These are phyloP conservation scores for Nemotelus nigrinus DNA, from an alignment of 2,888 invertebrate genomes.

Conservation along the genomic window DNA sequence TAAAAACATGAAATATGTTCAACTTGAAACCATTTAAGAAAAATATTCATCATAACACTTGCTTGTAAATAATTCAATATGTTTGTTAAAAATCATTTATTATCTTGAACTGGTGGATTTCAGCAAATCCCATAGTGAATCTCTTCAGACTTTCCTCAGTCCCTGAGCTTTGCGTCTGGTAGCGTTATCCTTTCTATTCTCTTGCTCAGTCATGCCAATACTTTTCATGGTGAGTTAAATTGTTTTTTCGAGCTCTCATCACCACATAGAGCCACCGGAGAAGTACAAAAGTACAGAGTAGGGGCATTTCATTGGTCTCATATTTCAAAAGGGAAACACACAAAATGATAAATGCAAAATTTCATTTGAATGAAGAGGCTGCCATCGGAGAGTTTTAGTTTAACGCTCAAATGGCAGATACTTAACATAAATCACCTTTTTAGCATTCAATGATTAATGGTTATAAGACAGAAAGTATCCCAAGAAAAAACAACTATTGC, in stretches of 20 bases:
- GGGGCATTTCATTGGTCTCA: neutral
- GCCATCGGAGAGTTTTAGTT: conserved; percentile 45
- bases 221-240: too few relatives aligned
- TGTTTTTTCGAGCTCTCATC: too few relatives aligned
- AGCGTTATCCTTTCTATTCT: too few relatives aligned
- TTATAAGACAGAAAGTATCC: conserved; percentile 19
- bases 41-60: conserved; percentile 22
- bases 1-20: too few relatives aligned
- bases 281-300: neutral
- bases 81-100: conserved; percentile 39
- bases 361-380: conserved; percentile 46
- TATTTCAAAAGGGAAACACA: conserved; percentile 18
- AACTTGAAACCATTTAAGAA: too few relatives aligned
- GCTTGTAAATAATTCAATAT: conserved; percentile 28
- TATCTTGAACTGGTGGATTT: neutral
- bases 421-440: conserved; percentile 47
- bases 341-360: conserved; percentile 45
- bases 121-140: conserved; percentile 13
- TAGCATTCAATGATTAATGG: conserved; percentile 45
- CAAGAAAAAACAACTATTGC: conserved; percentile 3
- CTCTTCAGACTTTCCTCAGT: neutral
- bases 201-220: too few relatives aligned
- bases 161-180: neutral
- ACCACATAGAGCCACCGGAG: too few relatives aligned
- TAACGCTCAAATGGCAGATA: conserved; percentile 44